phyloP scores from a whole-genome alignment of 2,888 invertebrate genomes.

The Neoaliturus tenellus region DNA sequence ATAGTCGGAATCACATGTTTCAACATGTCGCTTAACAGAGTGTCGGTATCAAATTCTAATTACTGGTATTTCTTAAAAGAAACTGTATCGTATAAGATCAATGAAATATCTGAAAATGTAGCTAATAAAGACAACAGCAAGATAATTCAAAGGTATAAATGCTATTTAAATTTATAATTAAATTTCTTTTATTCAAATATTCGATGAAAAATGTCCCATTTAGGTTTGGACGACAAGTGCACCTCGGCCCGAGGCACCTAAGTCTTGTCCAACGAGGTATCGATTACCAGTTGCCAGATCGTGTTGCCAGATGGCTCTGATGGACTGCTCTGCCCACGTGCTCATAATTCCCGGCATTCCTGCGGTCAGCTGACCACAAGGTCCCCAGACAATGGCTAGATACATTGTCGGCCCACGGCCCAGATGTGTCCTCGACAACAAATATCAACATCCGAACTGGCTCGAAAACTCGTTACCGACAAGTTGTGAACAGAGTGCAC shows the following conservation, averaged over 20 bases:
- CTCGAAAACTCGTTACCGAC: background rate
- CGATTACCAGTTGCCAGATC: background rate
- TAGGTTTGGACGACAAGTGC: background rate
- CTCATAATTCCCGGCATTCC: conserved; percentile 28
- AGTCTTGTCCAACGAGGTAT: background rate
- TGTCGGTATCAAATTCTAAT: too few species aligned
- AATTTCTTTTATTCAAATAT: too few species aligned
- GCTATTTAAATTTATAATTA: too few species aligned
- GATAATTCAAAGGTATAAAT: too few species aligned
- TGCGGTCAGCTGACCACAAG: conserved; percentile 22
- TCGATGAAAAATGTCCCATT: too few species aligned
- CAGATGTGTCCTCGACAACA: background rate
- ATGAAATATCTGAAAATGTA: too few species aligned
- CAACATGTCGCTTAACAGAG: too few species aligned
- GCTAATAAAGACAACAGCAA: too few species aligned
- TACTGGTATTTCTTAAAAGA: too few species aligned
- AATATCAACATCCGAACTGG: background rate
- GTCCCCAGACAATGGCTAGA: conserved; percentile 23
- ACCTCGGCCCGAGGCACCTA: background rate
- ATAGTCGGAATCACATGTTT: too few species aligned
- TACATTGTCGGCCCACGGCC: background rate
- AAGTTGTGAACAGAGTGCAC: background rate
- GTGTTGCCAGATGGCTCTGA: too few species aligned
- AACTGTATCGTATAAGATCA: too few species aligned
- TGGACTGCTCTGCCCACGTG: background rate